Conservation (phyloP, 2,888 invertebrate species). For the Dryadula phaetusa region DNA sequence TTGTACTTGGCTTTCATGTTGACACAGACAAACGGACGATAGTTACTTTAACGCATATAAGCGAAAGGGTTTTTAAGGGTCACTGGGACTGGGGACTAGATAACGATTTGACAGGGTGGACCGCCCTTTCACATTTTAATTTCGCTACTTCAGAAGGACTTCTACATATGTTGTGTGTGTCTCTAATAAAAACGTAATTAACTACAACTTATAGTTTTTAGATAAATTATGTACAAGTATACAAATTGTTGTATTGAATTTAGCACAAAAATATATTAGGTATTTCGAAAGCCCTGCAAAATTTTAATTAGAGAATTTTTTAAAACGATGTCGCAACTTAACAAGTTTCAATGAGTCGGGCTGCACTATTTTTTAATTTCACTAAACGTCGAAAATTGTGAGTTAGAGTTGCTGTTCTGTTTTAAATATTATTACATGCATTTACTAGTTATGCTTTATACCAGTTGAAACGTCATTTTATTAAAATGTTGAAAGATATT, state of each 20-base stretch:
- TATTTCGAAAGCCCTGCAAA: constrained; percentile 18
- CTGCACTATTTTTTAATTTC: constrained; percentile 19
- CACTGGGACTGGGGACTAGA: constrained; percentile 27
- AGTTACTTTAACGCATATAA: constrained; percentile 32
- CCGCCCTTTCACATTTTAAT: constrained; percentile 6
- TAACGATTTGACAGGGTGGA: constrained; percentile 40
- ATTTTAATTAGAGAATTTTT: constrained; percentile 27
- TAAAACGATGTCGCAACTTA: constrained; percentile 24
- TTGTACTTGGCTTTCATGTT: constrained; percentile 25
- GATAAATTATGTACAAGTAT: no score
- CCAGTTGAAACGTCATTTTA: background rate
- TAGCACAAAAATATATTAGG: constrained; percentile 7
- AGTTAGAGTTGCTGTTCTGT: background rate
- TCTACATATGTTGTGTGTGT: background rate
- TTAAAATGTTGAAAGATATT: background rate
- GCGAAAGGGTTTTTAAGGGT: constrained; percentile 38
- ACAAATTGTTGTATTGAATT: background rate
- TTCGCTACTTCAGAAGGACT: background rate
- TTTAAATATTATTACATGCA: background rate
- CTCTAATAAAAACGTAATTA: no score
- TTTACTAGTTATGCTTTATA: background rate
- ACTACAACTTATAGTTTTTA: no score
- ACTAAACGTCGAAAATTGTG: constrained; percentile 14
- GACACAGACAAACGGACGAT: constrained; percentile 23
- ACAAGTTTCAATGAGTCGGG: constrained; percentile 26